Base-by-base conservation (phyloP, 2,113 vertebrate genomes). In the Lamprotornis superbus region DNA sequence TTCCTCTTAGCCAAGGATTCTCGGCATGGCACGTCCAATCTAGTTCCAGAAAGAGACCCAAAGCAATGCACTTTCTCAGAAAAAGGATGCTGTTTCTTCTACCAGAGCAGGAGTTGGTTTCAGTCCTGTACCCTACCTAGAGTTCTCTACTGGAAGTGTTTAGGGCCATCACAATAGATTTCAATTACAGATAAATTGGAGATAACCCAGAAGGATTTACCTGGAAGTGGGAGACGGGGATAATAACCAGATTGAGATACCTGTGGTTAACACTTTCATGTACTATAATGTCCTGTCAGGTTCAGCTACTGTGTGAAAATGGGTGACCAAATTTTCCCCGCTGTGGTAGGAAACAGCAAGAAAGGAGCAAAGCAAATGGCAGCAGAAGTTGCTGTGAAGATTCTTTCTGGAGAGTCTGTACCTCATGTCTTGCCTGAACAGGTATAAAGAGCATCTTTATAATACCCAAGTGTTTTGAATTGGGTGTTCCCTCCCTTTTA, bases 341-440 rank as follows among this genome's bases (percentile, higher is more conserved):
- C 98, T 33, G 99, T 98, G 53, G 98, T 98, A 1, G 99, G 99
- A 67, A 99, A 99, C 74, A 99, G 98, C 97, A 99, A 99, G 97
- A 99, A 99, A 89, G 98, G 98, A 40, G 99, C 99, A 2, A 99
- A 99, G 92, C 99, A 99, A 97, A 98, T 99, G 97, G 99, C 99
- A 1, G 99, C 99, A 8, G 99, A 99, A 93, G 98, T 98, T 55
- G 99, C 99, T 24, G 98, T 99, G 95, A 99, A 98, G 95, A 98
- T 98, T 57, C 97, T 99, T 79, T 98, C 98, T 25, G 98, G 98
- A 61, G 98, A 98, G 10, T 96, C 98, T 55, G 95, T 83, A 21
- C 78, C 91, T 11, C 53, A 2, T 15, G 55, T 94, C 98, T 47
- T 97, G 87, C 91, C 98, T 25, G 98, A 98, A 81, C 98, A 99